Base-by-base conservation (phyloP, 2,888 invertebrate species). In the Choreutis nemorana region DNA sequence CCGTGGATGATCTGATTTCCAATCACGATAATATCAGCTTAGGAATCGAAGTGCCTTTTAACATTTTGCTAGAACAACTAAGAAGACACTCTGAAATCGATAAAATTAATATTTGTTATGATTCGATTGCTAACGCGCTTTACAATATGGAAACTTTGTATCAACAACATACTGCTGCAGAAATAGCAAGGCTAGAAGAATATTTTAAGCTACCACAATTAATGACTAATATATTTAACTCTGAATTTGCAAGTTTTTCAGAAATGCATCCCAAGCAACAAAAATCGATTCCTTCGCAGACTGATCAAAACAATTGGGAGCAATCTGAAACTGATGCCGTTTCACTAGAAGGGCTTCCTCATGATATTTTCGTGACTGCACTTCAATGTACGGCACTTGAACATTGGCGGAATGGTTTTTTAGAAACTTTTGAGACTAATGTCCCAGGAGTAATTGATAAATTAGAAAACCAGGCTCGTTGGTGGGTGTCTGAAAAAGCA, bases 321-420 rank as follows among this genome's bases (percentile, higher is more conserved):
- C 8, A 5, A 18, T 8, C 18, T 18, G 5, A 8, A 18, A 5
- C 8, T 18, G 8, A 18, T 8, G 18, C 8, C 5, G 18, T 18
- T 18, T 18, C 4, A 26, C 2, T 6, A 14, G 40, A 14, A n/a
- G 46, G 52, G 15, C 34, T 63, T 13, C 48, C 54, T 1, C 58
- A 61, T 11, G 54, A 51, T 2, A 51, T 72, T 33, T 48, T 65
- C 9, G 55, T 65, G 48, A 65, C 66, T 2, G 56, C 62, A 36
- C 43, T 68, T 7, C 63, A 73, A 43, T 53, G 56, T 40, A 2
- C 48, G 18, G 52, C 64, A 8, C 41, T 75, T 14, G 33, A 34
- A 29, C 70, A 71, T 34, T 72, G 68, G 68, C 56, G 49, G 33
- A 66, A 70, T 35, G 67, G 66, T 14, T 73, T 72, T 30, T 48